These are phyloP conservation scores for Oscheius sp. DNA, from an alignment of 2,888 invertebrate genomes.

Conservation along the genomic window DNA sequence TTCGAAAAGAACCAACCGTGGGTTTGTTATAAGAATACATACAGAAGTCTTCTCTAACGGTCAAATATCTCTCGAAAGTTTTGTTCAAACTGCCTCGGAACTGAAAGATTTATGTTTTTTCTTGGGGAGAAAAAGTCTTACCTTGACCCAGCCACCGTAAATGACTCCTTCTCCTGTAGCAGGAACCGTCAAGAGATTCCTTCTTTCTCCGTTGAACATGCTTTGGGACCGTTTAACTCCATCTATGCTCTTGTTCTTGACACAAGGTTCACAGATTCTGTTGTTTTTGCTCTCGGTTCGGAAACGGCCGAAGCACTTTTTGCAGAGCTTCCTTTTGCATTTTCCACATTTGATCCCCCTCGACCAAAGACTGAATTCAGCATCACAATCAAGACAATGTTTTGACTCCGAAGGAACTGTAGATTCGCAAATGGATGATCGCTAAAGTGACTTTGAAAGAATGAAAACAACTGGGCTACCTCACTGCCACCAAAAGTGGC, in stretches of 20 bases:
- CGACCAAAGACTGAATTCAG: constrained; percentile 57
- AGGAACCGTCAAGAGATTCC: constrained; percentile 43
- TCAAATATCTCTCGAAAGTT: constrained; percentile 58
- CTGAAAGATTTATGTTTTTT: constrained; percentile 29
- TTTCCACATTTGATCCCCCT: constrained; percentile 50
- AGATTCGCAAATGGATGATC: constrained; percentile 42
- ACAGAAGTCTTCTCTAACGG: constrained; percentile 67
- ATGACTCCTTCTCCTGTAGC: constrained; percentile 41
- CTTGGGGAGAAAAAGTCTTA: constrained; percentile 6
- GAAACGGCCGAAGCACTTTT: constrained; percentile 65
- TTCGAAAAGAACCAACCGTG: constrained; percentile 40
- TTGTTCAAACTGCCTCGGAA: constrained; percentile 59
- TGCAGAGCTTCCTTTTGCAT: constrained; percentile 62
- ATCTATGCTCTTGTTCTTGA: constrained; percentile 44
- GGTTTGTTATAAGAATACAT: constrained; percentile 65
- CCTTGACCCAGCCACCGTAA: constrained; percentile 46
- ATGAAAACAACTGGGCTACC: constrained; percentile 19
- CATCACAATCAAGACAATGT: constrained; percentile 64
- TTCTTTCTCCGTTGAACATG: constrained; percentile 31
- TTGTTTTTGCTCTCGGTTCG: constrained; percentile 51
- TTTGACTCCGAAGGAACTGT: constrained; percentile 47
- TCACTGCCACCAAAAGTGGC: constrained; percentile 47
- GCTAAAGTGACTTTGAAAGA: constrained; percentile 28
- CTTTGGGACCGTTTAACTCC: constrained; percentile 45
- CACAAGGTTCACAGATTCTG: constrained; percentile 55